Percentiles rank a stretch among this genome's conserved stretches.
Conservation (phyloP, 2,113 vertebrate species). For the Pteruthius melanotis region DNA sequence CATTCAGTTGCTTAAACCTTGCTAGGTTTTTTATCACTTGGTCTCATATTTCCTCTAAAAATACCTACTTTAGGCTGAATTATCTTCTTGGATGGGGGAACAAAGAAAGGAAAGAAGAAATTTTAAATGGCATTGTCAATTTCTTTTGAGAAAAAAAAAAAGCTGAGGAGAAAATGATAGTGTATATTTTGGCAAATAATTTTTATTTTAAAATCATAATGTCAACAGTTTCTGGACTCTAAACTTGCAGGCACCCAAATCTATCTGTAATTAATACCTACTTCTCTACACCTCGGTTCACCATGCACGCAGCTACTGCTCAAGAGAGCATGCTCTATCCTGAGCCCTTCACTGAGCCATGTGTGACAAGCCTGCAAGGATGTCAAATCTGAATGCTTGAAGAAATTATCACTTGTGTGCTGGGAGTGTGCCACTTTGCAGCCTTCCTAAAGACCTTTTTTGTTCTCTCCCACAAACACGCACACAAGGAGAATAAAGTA, state of each 20-base stretch:
- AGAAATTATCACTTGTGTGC: neutral
- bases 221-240: neutral
- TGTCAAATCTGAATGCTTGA: neutral
- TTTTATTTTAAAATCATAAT: neutral
- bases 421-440: neutral
- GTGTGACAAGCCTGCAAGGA: neutral
- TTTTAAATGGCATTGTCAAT: neutral
- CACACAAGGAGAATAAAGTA: neutral
- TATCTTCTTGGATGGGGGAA: neutral
- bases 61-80: neutral
- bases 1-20: neutral
- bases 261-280: neutral
- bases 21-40: neutral
- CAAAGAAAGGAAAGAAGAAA: neutral
- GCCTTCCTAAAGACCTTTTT: neutral
- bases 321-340: neutral
- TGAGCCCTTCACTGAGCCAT: neutral
- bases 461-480: fast-evolving
- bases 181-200: neutral
- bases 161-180: too few species aligned
- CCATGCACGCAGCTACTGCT: neutral
- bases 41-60: neutral
- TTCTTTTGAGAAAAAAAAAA: neutral
- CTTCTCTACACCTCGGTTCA: neutral
- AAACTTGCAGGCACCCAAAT: neutral